phyloP scores from a whole-genome alignment of 1,140 invertebrate species.

The Meteorus sp. region DNA sequence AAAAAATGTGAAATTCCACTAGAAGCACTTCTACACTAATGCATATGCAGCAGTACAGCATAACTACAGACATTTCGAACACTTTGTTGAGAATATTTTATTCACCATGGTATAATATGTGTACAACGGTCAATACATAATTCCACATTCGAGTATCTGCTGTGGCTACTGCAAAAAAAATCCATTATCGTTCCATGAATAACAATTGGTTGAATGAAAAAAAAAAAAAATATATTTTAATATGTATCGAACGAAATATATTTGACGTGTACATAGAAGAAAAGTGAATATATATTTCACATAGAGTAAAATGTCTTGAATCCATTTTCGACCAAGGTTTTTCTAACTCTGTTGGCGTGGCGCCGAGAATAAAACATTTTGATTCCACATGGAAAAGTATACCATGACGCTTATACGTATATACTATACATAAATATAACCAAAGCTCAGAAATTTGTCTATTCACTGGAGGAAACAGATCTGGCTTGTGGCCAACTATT shows the following conservation, averaged over 20 bases:
- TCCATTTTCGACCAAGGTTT: slow-evolving; percentile 18
- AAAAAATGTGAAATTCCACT: too few species aligned
- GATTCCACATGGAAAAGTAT: slow-evolving; percentile 11
- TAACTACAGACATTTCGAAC: too few species aligned
- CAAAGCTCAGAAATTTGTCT: slow-evolving; percentile 22
- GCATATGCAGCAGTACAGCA: too few species aligned
- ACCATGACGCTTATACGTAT: neutral
- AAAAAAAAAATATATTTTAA: too few species aligned
- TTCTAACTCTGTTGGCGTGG: slow-evolving; percentile 20
- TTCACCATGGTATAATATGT: too few species aligned
- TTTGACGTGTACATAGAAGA: neutral
- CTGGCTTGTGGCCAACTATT: slow-evolving; percentile 10
- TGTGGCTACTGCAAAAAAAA: too few species aligned
- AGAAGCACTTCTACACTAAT: too few species aligned
- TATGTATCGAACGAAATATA: neutral
- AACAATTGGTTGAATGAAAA: too few species aligned
- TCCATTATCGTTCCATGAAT: too few species aligned
- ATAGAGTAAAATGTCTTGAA: slow-evolving; percentile 17
- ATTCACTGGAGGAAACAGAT: slow-evolving; percentile 17
- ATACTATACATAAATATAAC: neutral
- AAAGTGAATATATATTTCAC: slow-evolving; percentile 2
- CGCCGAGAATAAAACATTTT: slow-evolving; percentile 27
- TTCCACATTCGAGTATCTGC: too few species aligned
- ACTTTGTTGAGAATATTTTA: too few species aligned
- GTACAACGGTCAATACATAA: too few species aligned